Evolutionary conservation across 2,888 invertebrate genomes (phyloP), one percentile per base, ranked within the genome.

Genomic region (Smittia sp.): DNA sequence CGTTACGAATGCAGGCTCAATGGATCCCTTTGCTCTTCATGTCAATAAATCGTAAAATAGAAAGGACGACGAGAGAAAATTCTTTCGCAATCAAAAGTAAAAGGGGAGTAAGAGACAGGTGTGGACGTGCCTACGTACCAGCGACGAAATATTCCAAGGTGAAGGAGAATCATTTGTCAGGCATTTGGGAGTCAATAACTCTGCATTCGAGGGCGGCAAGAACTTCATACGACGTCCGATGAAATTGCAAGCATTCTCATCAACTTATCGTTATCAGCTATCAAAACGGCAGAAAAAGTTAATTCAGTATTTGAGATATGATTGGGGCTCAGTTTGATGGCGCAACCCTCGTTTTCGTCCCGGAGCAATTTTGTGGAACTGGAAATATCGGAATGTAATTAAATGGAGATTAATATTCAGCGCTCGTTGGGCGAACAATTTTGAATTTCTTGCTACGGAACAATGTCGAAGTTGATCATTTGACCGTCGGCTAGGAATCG

Each of bases 331-430:
- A n/a, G n/a, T n/a, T n/a, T n/a, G 62, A 62, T 22, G 15, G 7
- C 18, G 18, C 22, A 15, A 4, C 7, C 62, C 9, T 62, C 6
- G 18, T 6, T 18, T 62, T 62, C 62, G 18, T 6, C 11, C 11
- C n/a, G n/a, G n/a, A n/a, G n/a, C n/a, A 4, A 4, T 52, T 52
- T n/a, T 52, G 11, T n/a, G 13, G 58, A 13, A 7, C 6, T 13
- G 18, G 18, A 63, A 27, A 63, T 58, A 58, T 27, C 20, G 13
- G 27, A 63, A 63, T 63, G 63, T 63, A 63, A 63, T 63, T 63
- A 63, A 63, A 27, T 13, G 25, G 3, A 27, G 63, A 63, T 63
- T 63, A 63, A 63, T 63, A 63, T 63, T 63, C 63, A 7, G 63
- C 25, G 63, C 27, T n/a, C 25, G 7, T 24, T 15, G 11, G 63